Percentiles rank a stretch among this genome's conserved stretches.
Evolutionary conservation across 2,888 invertebrate species (phyloP).

Genomic region (Hemistola chrysoprasaria): DNA sequence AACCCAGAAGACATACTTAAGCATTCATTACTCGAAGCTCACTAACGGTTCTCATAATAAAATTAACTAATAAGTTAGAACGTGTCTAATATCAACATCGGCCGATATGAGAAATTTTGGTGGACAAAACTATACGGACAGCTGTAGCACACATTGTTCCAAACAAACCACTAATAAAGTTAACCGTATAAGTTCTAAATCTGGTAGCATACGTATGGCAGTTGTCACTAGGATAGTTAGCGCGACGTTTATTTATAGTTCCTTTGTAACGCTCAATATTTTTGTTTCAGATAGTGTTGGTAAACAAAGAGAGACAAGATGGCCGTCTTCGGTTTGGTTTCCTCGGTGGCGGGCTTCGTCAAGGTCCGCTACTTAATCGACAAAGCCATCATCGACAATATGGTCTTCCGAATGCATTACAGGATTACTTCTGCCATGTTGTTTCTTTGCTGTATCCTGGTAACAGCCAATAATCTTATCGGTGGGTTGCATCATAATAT

Average conservation of each 20-base stretch:
- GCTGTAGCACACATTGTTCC: conserved; percentile 63
- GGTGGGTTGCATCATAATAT: too few relatives aligned
- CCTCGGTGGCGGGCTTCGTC: conserved; percentile 94
- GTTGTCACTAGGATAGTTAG: conserved; percentile 54
- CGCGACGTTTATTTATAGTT: conserved; percentile 57
- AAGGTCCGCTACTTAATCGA: conserved; percentile 94
- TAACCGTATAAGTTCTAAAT: conserved; percentile 69
- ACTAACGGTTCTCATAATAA: conserved; percentile 48
- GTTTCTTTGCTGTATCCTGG: conserved; percentile 93
- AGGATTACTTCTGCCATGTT: conserved; percentile 93
- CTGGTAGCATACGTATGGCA: conserved; percentile 61
- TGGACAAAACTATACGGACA: conserved; percentile 31
- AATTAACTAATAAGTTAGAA: conserved; percentile 37
- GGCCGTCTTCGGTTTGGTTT: conserved; percentile 92
- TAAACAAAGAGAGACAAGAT: conserved; percentile 74
- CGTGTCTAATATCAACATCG: conserved; percentile 31
- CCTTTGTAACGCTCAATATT: conserved; percentile 39
- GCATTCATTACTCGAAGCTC: conserved; percentile 33
- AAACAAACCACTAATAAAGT: conserved; percentile 64
- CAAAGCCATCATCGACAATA: conserved; percentile 94
- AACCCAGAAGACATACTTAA: conserved; percentile 34
- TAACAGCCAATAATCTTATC: conserved; percentile 94
- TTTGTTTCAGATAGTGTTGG: conserved; percentile 48
- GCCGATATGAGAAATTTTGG: conserved; percentile 35
- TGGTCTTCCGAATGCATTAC: conserved; percentile 94